Conservation (phyloP, 2,113 vertebrate species). For the Leptocoma aspasia region DNA sequence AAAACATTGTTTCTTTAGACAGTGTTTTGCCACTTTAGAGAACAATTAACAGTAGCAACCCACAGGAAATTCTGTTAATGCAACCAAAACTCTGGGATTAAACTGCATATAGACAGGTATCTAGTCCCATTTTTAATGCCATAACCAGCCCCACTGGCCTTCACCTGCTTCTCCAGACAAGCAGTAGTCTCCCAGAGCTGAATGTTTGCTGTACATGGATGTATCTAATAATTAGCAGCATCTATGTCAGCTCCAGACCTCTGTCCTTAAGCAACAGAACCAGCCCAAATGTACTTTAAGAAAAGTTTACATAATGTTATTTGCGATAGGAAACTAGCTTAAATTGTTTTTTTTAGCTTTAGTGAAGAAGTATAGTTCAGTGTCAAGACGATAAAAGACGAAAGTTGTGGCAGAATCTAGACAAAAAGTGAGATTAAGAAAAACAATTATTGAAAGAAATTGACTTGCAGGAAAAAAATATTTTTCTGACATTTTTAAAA, state of each 20-base stretch:
- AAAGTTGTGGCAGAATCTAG: background rate
- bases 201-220: background rate
- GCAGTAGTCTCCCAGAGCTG: background rate
- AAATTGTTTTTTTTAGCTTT: background rate
- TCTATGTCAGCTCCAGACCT: background rate
- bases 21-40: background rate
- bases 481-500: background rate
- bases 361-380: background rate
- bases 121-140: background rate
- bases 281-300: background rate
- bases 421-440: background rate
- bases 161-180: background rate
- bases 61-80: background rate
- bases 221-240: background rate
- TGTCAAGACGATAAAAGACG: background rate
- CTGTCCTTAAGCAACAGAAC: background rate
- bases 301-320: background rate
- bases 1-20: background rate
- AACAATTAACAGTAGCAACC: background rate
- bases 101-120: background rate
- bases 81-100: background rate
- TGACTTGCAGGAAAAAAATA: background rate
- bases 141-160: background rate
- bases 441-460: background rate
- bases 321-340: background rate